Conservation (phyloP, 2,888 invertebrate genomes). For the Pristionchus japonicus region DNA sequence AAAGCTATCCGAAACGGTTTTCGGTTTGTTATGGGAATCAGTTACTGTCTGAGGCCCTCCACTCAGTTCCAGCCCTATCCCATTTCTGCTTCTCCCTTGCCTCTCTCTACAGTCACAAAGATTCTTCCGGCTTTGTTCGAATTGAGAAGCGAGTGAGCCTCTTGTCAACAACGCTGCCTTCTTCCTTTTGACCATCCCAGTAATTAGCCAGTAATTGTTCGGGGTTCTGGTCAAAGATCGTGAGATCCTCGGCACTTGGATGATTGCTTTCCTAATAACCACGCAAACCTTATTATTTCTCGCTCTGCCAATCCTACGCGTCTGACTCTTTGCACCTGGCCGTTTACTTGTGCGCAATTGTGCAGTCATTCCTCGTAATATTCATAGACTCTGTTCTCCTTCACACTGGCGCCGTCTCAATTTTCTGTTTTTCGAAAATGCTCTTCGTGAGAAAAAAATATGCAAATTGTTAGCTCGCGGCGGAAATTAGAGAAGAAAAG, state of each 20-base stretch:
- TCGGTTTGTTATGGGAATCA: background rate
- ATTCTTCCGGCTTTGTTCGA: background rate
- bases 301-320: background rate
- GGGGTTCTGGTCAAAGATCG: background rate
- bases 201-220: background rate
- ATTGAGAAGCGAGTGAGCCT: background rate
- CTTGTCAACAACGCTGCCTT: background rate
- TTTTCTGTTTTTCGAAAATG: conserved; percentile 18
- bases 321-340: background rate
- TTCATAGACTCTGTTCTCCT: background rate
- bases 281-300: background rate
- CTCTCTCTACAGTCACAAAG: background rate
- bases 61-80: background rate
- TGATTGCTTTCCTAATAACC: background rate
- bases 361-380: no score
- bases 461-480: conserved; percentile 3
- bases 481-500: conserved; percentile 37
- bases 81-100: background rate
- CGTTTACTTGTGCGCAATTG: background rate
- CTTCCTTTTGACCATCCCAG: background rate
- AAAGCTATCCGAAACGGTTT: background rate
- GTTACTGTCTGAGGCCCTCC: background rate
- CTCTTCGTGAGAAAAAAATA: background rate
- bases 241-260: background rate
- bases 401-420: background rate